A percentile compares a stretch with the other conserved stretches of the same genome.
Evolutionary conservation across 2,888 invertebrate genomes (phyloP).

Genomic region (Atrina japonica): DNA sequence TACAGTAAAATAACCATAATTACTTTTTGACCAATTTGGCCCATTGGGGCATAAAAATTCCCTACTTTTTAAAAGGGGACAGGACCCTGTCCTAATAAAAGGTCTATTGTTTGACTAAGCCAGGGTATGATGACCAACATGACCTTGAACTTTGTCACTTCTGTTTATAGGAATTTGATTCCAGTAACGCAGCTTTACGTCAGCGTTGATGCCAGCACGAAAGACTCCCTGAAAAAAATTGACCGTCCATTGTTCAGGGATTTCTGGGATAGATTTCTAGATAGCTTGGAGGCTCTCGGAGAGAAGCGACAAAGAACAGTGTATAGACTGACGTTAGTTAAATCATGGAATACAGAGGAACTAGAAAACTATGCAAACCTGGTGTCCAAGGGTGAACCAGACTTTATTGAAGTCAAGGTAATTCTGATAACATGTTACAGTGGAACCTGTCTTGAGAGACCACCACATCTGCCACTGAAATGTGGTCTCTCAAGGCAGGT

Average conservation of each 20-base stretch:
- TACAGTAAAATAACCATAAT: too few relatives aligned
- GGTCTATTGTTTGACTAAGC: too few relatives aligned
- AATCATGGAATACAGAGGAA: conserved; percentile 84
- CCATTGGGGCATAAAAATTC: too few relatives aligned
- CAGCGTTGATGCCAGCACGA: conserved; percentile 84
- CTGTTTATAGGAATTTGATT: conserved; percentile 76
- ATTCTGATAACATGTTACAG: too few relatives aligned
- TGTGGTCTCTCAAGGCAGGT: too few relatives aligned
- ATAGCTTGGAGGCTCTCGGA: conserved; percentile 82
- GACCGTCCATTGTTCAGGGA: conserved; percentile 84
- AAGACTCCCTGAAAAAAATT: conserved; percentile 83
- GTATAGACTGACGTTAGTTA: conserved; percentile 84
- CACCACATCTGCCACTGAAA: too few relatives aligned
- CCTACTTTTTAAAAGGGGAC: too few relatives aligned
- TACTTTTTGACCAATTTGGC: too few relatives aligned
- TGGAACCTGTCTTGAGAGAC: too few relatives aligned
- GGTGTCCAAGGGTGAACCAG: conserved; percentile 83
- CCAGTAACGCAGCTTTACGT: conserved; percentile 85
- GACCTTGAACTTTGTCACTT: too few relatives aligned
- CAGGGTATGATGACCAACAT: too few relatives aligned
- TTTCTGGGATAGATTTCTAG: conserved; percentile 84
- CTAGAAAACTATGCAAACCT: conserved; percentile 83
- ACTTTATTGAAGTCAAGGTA: conserved; percentile 85
- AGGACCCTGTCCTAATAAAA: too few relatives aligned
- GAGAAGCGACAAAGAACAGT: conserved; percentile 84